Percentiles rank a stretch among this genome's conserved stretches.
phyloP scores from a whole-genome alignment of 2,113 vertebrate species.

The Ptilonorhynchus violaceus region DNA sequence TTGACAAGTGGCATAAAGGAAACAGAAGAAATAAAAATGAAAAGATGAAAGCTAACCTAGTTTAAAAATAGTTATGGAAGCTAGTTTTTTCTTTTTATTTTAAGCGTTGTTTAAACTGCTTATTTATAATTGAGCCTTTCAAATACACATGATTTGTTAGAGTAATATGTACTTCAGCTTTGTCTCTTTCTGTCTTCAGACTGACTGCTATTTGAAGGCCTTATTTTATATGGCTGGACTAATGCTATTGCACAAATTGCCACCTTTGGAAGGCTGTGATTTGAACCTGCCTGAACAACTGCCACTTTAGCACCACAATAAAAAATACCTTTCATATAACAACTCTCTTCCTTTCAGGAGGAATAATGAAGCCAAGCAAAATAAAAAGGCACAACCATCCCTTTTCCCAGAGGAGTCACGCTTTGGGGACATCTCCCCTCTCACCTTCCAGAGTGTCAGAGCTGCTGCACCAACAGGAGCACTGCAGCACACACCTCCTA shows the following conservation, averaged over 20 bases:
- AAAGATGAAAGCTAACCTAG: constrained; percentile 20
- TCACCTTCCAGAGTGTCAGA: not conserved
- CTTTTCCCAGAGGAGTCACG: not conserved
- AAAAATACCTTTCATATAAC: constrained; percentile 28
- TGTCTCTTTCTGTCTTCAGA: not conserved
- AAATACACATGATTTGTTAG: constrained; percentile 29
- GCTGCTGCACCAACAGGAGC: rapidly evolving
- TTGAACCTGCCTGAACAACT: constrained; percentile 24
- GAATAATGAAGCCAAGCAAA: not conserved
- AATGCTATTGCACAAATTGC: constrained; percentile 51
- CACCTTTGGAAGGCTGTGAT: constrained; percentile 1
- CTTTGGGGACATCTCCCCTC: not conserved
- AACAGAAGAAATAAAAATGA: constrained; percentile 1
- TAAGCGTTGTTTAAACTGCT: not conserved
- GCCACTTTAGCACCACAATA: constrained; percentile 39
- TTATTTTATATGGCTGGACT: not conserved
- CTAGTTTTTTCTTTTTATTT: not conserved
- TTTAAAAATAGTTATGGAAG: constrained; percentile 22
- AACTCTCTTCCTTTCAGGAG: constrained; percentile 1
- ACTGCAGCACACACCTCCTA: rapidly evolving
- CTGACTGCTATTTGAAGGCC: not conserved
- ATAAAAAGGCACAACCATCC: not conserved
- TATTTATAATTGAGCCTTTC: constrained; percentile 14
- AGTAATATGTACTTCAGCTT: not conserved
- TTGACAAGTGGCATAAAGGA: not conserved